Evolutionary conservation across 1,140 invertebrate genomes (phyloP).

Genomic region (Ips typographus): DNA sequence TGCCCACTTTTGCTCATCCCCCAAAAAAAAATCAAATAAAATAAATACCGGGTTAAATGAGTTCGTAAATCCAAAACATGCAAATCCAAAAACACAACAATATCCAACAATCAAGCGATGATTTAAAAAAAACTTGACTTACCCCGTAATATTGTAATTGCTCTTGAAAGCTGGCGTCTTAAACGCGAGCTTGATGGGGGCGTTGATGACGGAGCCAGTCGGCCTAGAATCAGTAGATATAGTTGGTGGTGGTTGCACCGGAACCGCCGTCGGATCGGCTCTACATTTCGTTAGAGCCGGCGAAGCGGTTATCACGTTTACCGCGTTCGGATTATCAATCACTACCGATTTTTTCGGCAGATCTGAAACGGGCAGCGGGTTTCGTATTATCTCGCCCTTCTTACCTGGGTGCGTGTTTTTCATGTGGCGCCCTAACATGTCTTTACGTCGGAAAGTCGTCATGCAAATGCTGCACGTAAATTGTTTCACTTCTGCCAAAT

Average conservation of each 20-base stretch:
- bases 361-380: slow-evolving; percentile 23
- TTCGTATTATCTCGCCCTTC: slow-evolving; percentile 41
- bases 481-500: slow-evolving; percentile 54
- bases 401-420: slow-evolving; percentile 63
- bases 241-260: slow-evolving; percentile 26
- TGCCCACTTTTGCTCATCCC: too few species aligned
- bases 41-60: too few species aligned
- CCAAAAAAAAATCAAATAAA: too few species aligned
- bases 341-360: slow-evolving; percentile 24
- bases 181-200: slow-evolving; percentile 50
- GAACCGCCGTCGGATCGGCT: slow-evolving; percentile 22
- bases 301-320: slow-evolving; percentile 49
- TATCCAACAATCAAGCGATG: not conserved
- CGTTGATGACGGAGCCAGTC: slow-evolving; percentile 45
- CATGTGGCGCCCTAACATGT: slow-evolving; percentile 65
- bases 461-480: slow-evolving; percentile 63
- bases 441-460: slow-evolving; percentile 61
- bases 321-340: slow-evolving; percentile 50
- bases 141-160: slow-evolving; percentile 49
- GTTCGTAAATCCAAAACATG: too few species aligned
- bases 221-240: slow-evolving; percentile 40
- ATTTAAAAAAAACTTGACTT: slow-evolving; percentile 22
- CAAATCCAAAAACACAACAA: too few species aligned
- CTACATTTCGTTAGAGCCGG: slow-evolving; percentile 33
- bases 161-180: slow-evolving; percentile 51